Evolutionary conservation across 1,140 invertebrate species (phyloP).

Genomic region (Trichonephila inaurata): DNA sequence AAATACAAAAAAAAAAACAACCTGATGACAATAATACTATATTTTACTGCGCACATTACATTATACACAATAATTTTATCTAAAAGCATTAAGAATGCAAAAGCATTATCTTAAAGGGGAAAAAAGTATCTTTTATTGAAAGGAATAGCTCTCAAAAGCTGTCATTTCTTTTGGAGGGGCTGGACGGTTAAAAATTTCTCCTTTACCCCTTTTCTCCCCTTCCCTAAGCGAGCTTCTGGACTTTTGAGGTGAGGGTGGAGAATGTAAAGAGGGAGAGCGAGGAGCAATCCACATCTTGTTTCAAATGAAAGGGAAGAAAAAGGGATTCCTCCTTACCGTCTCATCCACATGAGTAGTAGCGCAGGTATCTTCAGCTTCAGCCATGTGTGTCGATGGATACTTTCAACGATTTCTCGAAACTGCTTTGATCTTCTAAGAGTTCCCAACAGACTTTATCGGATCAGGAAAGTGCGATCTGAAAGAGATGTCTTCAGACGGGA

Average conservation of each 20-base stretch:
- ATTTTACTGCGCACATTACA: no score
- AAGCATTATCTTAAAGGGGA: neutral
- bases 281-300: neutral
- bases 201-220: neutral
- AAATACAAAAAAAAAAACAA: no score
- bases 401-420: neutral
- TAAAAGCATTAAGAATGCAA: no score
- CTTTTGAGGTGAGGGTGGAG: neutral
- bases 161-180: neutral
- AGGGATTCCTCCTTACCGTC: neutral
- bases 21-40: no score
- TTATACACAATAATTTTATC: no score
- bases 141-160: neutral
- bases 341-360: slow-evolving; percentile 4
- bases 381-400: neutral
- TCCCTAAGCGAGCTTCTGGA: neutral
- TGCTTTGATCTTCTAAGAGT: neutral
- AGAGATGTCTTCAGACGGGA: neutral
- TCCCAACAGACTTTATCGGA: neutral
- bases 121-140: neutral
- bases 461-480: neutral
- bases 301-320: neutral
- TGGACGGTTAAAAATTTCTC: neutral
- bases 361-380: slow-evolving; percentile 39
- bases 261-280: neutral